Evolutionary conservation across 2,888 invertebrate species (phyloP).

Genomic region (Tachina fera): DNA sequence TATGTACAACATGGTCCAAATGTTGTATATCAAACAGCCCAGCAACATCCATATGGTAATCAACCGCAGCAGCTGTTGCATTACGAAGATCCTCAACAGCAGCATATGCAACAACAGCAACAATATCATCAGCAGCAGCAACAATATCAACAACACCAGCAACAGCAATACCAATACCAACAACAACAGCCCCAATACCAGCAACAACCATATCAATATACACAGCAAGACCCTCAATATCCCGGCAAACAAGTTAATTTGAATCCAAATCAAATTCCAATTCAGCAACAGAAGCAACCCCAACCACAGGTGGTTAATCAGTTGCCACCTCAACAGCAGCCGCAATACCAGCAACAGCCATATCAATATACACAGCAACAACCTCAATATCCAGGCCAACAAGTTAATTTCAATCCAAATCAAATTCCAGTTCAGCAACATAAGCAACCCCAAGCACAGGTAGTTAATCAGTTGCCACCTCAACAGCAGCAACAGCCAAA

Average conservation of each 20-base stretch:
- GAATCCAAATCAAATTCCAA: constrained; percentile 60
- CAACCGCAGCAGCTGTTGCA: constrained; percentile 76
- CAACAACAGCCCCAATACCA: constrained; percentile 77
- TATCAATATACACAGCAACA: constrained; percentile 76
- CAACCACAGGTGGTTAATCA: constrained; percentile 60
- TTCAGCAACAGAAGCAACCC: constrained; percentile 60
- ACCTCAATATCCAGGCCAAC: constrained; percentile 74
- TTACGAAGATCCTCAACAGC: constrained; percentile 77
- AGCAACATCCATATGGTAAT: constrained; percentile 74
- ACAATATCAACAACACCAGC: constrained; percentile 72
- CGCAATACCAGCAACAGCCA: constrained; percentile 77
- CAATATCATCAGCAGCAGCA: constrained; percentile 74
- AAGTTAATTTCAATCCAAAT: constrained; percentile 53
- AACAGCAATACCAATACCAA: constrained; percentile 72
- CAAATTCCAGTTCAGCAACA: constrained; percentile 65
- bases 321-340: constrained; percentile 74
- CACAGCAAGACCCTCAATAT: constrained; percentile 74
- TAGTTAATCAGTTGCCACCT: constrained; percentile 46
- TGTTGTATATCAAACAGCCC: constrained; percentile 69
- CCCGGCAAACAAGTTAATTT: constrained; percentile 70
- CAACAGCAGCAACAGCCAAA: constrained; percentile 54
- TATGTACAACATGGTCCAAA: constrained; percentile 76
- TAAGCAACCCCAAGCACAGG: constrained; percentile 59
- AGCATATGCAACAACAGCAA: constrained; percentile 76
- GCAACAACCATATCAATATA: constrained; percentile 78